These are phyloP conservation scores for Alectura lathami DNA, from an alignment of 2,113 vertebrate species.

Conservation along the genomic window DNA sequence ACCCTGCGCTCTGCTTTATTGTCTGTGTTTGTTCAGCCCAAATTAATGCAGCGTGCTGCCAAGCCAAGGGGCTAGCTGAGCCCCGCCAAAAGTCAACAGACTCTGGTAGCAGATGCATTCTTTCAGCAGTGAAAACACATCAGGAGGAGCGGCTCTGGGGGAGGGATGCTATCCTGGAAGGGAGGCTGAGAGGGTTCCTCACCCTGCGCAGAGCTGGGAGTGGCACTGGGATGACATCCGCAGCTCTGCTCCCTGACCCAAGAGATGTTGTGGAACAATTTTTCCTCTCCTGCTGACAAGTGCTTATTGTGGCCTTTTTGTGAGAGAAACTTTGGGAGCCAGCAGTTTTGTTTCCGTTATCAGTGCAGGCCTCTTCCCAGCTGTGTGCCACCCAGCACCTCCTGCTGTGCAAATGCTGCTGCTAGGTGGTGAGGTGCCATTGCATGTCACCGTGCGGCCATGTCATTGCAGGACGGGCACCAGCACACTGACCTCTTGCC, in stretches of 20 bases:
- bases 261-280: not conserved
- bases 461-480: not conserved
- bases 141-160: not conserved
- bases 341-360: not conserved
- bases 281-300: not conserved
- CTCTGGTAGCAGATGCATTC: conserved; percentile 36
- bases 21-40: conserved; percentile 23
- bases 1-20: not conserved
- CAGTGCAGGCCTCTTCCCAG: not conserved
- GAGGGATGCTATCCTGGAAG: not conserved
- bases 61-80: not conserved
- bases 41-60: conserved; percentile 45
- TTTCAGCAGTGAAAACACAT: conserved; percentile 18
- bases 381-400: not conserved
- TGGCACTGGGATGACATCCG: conserved; percentile 25
- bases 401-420: fast-evolving
- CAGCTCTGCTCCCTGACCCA: not conserved
- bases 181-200: not conserved
- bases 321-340: not conserved
- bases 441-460: fast-evolving
- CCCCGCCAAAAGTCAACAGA: conserved; percentile 44
- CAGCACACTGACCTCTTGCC: not conserved
- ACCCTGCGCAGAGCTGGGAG: not conserved
- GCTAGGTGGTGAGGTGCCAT: fast-evolving
- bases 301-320: not conserved